Evolutionary conservation across 2,888 invertebrate species (phyloP), one percentile per base, ranked within the genome.

Genomic region (Dioctria linearis): DNA sequence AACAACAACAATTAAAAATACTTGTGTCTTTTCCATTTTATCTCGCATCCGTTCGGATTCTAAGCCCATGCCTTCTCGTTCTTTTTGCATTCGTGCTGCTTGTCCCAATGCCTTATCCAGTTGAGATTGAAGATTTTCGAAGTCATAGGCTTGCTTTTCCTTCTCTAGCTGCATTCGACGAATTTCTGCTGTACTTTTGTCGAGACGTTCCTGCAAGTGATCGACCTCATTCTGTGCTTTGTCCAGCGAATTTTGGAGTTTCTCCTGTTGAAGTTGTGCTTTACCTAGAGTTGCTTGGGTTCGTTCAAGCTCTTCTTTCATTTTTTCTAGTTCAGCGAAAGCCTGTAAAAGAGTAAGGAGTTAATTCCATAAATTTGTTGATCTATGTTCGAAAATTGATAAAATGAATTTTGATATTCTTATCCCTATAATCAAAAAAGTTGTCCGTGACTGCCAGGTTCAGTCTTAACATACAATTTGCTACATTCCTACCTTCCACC

Each of bases 201-300:
- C 97, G 83, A 96, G 90, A 85, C 94, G 94, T 88, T 97, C 97
- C 88, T 96, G 96, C 79, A 96, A 90, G 86, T 96, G 95, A 88
- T 97, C 97, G 78, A 95, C 93, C 87, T 97, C 97, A 79, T 95
- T 95, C 88, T 97, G 97, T 37, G 96, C 95, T 86, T 96, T 94
- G 89, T 97, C 97, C 84, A 97, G 90, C 9, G 95, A 91, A 83
- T 95, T 95, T 89, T 97, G 97, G 78, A 96, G 90, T 89, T 97
- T 97, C 90, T 97, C 97, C 87, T 96, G 96, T 87, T 96, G 96
- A 80, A 96, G 90, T 89, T 97, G 97, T 82, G 96, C 94, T 90
- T 97, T 97, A 87, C 96, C 96, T 80, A 97, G 92, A 71, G 96
- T 96, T 43, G 95, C 95, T 88, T 96, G 96, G 42, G 95, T 94